A percentile compares a stretch with the other conserved stretches of the same genome.
These are phyloP conservation scores for Tyrannus savana DNA, from an alignment of 2,113 vertebrate species.

Conservation along the genomic window DNA sequence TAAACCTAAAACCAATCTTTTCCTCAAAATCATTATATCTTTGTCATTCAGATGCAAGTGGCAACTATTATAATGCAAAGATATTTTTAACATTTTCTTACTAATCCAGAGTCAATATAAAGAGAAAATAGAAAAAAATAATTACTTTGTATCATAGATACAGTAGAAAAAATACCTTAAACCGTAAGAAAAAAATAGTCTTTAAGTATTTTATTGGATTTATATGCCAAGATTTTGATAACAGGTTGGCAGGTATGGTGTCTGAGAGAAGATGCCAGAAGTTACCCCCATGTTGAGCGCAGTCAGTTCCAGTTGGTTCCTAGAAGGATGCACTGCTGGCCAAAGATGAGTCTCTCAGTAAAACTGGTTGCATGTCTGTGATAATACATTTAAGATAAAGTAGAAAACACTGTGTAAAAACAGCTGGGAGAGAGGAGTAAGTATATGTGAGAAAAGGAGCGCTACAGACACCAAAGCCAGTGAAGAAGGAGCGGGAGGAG, in stretches of 20 bases:
- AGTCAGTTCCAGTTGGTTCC: not conserved
- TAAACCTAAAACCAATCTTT: not conserved
- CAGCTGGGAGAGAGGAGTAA: not conserved
- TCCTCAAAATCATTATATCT: not conserved
- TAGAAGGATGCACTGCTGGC: accelerated
- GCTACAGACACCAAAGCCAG: accelerated
- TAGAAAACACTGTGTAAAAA: not conserved
- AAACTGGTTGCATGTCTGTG: not conserved
- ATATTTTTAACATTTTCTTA: not conserved
- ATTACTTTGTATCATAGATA: not conserved
- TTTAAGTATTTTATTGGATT: not conserved
- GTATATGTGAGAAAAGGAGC: not conserved
- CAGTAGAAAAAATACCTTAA: not conserved
- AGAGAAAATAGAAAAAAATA: not conserved
- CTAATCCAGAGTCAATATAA: not conserved
- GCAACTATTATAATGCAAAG: not conserved
- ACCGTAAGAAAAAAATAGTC: not conserved
- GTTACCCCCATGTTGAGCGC: accelerated
- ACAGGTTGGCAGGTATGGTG: not conserved
- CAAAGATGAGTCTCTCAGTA: not conserved
- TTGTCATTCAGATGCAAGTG: not conserved
- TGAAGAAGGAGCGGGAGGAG: not conserved
- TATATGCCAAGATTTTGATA: not conserved
- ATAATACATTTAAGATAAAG: not conserved
- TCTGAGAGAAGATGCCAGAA: not conserved